Conservation (phyloP, 64 coral and sea anemone genomes). For the Montipora foliosa region DNA sequence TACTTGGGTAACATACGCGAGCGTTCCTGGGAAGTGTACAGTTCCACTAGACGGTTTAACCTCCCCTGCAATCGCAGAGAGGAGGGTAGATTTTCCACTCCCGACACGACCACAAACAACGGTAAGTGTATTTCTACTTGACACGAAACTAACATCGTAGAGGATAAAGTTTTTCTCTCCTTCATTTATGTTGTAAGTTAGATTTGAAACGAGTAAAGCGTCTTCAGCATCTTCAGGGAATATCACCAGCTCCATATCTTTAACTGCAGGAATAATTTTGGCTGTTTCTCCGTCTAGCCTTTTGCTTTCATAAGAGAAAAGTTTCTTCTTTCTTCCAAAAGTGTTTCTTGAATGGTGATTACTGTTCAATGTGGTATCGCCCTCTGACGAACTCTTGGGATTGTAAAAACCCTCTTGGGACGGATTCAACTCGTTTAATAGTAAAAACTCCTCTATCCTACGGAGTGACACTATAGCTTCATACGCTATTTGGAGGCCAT, state of each 20-base stretch:
- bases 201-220: background rate
- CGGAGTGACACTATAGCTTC: background rate
- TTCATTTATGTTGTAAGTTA: background rate
- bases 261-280: background rate
- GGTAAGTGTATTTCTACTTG: background rate
- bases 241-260: background rate
- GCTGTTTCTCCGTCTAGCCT: background rate
- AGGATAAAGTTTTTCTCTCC: background rate
- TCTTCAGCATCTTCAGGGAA: background rate
- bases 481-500: background rate
- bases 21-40: background rate
- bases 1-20: background rate
- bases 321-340: background rate
- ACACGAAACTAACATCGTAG: background rate
- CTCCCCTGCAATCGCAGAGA: constrained; percentile 13
- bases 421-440: background rate
- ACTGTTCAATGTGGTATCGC: background rate
- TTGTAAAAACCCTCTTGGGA: background rate
- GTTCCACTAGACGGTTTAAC: background rate
- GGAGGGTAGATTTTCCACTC: constrained; percentile 21
- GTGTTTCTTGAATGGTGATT: background rate
- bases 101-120: background rate
- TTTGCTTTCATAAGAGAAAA: background rate
- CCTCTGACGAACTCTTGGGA: background rate
- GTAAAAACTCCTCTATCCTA: constrained; percentile 8